These are phyloP conservation scores for Imbricaverruca yamaguchii DNA, from an alignment of 2,888 invertebrate species.

Conservation along the genomic window DNA sequence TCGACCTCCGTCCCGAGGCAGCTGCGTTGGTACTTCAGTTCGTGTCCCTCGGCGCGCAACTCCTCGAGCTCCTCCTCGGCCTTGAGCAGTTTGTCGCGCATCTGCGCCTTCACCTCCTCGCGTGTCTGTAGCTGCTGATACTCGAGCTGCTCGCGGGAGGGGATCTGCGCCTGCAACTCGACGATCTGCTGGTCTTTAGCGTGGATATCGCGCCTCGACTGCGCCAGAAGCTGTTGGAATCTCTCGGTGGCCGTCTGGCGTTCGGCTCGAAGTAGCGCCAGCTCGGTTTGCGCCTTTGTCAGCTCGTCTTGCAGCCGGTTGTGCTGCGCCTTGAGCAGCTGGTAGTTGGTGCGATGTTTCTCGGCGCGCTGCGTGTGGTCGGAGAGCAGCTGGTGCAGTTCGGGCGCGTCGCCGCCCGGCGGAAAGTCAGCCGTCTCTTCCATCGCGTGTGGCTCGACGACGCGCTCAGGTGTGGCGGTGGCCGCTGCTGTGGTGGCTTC, in stretches of 20 bases:
- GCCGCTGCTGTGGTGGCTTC: no score
- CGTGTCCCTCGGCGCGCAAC: background rate
- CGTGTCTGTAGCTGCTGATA: constrained; percentile 7
- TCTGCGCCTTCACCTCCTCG: constrained; percentile 16
- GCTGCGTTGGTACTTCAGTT: constrained; percentile 17
- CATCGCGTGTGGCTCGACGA: background rate
- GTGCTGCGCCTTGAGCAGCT: constrained; percentile 7
- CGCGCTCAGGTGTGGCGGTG: no score
- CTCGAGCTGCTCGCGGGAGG: constrained; percentile 15
- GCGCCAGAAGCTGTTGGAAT: background rate
- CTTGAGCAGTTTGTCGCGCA: constrained; percentile 9
- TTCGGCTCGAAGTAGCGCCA: constrained; percentile 13
- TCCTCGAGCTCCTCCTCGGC: constrained; percentile 13
- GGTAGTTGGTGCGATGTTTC: constrained; percentile 15
- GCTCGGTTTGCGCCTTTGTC: constrained; percentile 1
- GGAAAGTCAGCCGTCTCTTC: background rate
- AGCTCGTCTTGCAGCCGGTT: constrained; percentile 13
- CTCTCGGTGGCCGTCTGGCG: constrained; percentile 11
- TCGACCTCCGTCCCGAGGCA: background rate
- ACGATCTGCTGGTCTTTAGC: constrained; percentile 1
- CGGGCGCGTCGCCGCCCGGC: constrained; percentile 8
- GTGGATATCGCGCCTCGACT: constrained; percentile 11
- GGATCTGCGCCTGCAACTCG: constrained; percentile 12
- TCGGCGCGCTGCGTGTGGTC: constrained; percentile 16
- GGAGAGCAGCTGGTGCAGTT: constrained; percentile 1